A percentile compares a stretch with the other conserved stretches of the same genome.
Conservation (phyloP, 1,140 invertebrate genomes). For the Meloidogyne exigua region DNA sequence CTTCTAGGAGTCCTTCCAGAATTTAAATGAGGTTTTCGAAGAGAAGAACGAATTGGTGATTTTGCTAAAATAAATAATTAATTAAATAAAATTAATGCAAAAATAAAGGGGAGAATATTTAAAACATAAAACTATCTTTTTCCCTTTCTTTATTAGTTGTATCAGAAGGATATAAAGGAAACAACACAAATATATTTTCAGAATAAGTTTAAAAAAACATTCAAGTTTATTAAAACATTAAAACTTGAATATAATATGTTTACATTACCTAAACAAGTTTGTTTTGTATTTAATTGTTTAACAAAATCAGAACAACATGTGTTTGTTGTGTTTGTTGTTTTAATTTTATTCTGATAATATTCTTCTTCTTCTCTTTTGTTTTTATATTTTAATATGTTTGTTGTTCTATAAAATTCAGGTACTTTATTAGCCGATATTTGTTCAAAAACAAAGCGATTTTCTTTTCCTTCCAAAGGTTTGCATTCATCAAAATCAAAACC, state of each 20-base stretch:
- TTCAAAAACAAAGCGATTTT: constrained; percentile 14
- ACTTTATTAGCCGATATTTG: constrained; percentile 8
- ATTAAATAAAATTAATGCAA: too few relatives aligned
- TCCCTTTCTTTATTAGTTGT: too few relatives aligned
- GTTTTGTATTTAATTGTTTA: too few relatives aligned
- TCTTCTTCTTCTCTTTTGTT: background rate
- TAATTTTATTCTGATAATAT: too few relatives aligned
- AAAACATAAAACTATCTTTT: too few relatives aligned
- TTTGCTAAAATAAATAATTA: background rate
- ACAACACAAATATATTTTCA: too few relatives aligned
- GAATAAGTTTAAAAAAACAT: too few relatives aligned
- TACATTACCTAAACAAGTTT: too few relatives aligned
- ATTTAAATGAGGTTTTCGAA: background rate
- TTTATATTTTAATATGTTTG: constrained; percentile 7
- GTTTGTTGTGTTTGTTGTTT: background rate
- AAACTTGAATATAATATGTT: too few relatives aligned
- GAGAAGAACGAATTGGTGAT: background rate
- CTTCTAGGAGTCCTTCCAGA: background rate
- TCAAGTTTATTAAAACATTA: too few relatives aligned
- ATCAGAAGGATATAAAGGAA: too few relatives aligned
- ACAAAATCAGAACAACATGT: background rate
- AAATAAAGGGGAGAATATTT: too few relatives aligned
- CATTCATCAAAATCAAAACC: constrained; percentile 19
- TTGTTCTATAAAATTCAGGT: constrained; percentile 17
- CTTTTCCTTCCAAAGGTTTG: constrained; percentile 1